Conservation (phyloP, 2,113 vertebrate genomes). For the Hemibagrus wyckioides region DNA sequence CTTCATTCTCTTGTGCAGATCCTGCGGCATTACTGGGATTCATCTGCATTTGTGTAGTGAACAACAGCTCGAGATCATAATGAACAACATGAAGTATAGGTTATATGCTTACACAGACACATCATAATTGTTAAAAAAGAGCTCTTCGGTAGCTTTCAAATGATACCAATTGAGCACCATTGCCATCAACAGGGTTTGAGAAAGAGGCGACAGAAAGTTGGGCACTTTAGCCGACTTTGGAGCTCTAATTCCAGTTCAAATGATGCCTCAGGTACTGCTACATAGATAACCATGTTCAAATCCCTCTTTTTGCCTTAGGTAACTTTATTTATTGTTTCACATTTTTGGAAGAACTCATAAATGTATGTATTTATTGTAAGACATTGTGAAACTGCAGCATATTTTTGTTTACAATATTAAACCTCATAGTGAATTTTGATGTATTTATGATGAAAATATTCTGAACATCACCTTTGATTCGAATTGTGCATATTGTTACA, state of each 20-base stretch:
- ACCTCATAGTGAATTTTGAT: not conserved
- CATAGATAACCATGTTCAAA: not conserved
- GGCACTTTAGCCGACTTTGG: not conserved
- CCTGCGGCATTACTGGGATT: not conserved
- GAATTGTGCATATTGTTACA: not conserved
- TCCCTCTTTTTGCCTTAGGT: not conserved
- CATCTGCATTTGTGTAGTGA: not conserved
- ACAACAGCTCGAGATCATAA: not conserved
- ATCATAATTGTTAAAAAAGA: not conserved
- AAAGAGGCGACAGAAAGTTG: not conserved
- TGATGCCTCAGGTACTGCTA: not conserved
- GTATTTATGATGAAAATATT: not conserved
- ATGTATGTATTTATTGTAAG: not conserved
- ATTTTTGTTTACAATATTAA: not conserved
- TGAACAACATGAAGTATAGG: not conserved
- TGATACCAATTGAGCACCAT: not conserved
- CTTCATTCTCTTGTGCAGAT: not conserved
- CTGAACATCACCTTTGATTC: not conserved
- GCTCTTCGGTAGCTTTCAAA: not conserved
- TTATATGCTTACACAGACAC: not conserved
- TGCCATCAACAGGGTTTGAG: not conserved
- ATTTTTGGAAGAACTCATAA: not conserved
- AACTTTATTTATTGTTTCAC: not conserved
- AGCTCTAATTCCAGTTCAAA: not conserved
- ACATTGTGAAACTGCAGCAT: not conserved